Evolutionary conservation across 2,888 invertebrate genomes (phyloP), one percentile per base, ranked within the genome.

Genomic region (Plusia festucae): DNA sequence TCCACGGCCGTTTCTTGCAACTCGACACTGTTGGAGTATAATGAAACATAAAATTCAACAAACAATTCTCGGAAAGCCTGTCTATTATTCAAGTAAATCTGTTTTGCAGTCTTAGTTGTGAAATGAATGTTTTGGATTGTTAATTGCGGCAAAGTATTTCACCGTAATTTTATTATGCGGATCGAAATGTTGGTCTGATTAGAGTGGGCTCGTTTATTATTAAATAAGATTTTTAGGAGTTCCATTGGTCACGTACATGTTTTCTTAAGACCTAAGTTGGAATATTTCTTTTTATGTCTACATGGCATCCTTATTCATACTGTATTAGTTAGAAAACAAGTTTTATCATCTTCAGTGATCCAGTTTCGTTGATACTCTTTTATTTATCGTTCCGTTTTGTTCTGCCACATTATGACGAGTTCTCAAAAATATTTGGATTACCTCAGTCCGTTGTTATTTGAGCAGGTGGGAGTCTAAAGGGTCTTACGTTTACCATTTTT

Each of bases 401-500:
- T 65, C 44, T 65, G 51, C 13, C 30, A 53, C 55, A 58, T 46
- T 30, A 46, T 56, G 72, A 75, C 58, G 40, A 34, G 44, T 51
- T 70, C 49, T 51, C 56, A 52, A 54, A 66, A 63, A 60, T 60
- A 44, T 53, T 52, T 44, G 34, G 76, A 60, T 74, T 76, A 76
- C 66, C 82, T 82, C 77, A 76, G 67, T 18, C 24, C 56, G 67
- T 69, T 73, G 77, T 71, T 73, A 70, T 79, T 71, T 66, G 56
- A 51, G 4, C 59, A 53, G 66, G 81, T 81, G 82, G 81, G 81
- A 64, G 79, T 67, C n/a, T 59, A 60, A 69, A 76, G 73, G 77
- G 70, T 70, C n/a, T 70, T 49, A 34, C 54, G 57, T 68, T 59
- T 55, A 30, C 64, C 63, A 61, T 40, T 64, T 78, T 79, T 70